phyloP scores from a whole-genome alignment of 2,113 vertebrate genomes.

The Thalassoma bifasciatum region DNA sequence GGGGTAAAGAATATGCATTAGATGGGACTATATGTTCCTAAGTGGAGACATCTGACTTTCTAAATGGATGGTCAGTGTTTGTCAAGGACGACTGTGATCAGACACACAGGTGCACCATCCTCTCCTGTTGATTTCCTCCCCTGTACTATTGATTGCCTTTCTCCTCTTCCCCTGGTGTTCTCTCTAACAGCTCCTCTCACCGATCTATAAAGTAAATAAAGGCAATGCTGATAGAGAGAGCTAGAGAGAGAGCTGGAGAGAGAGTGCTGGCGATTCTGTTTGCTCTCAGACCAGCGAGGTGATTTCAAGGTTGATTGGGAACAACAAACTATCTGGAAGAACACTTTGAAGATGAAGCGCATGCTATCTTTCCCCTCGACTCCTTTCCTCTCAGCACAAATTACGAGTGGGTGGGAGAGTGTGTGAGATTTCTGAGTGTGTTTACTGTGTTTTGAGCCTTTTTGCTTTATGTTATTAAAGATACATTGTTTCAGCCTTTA shows the following conservation, averaged over 20 bases:
- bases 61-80: conserved; percentile 51
- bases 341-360: conserved; percentile 61
- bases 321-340: conserved; percentile 74
- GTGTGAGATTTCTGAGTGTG: not conserved
- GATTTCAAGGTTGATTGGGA: conserved; percentile 84
- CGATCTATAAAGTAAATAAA: conserved; percentile 81
- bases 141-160: conserved; percentile 76
- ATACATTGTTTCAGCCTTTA: conserved; percentile 28
- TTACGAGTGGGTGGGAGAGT: conserved; percentile 6
- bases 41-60: conserved; percentile 34
- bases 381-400: conserved; percentile 27
- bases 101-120: conserved; percentile 30
- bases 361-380: conserved; percentile 38
- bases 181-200: conserved; percentile 72
- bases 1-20: not conserved
- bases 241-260: conserved; percentile 15
- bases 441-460: conserved; percentile 9
- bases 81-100: conserved; percentile 58
- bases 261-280: conserved; percentile 51
- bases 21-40: conserved; percentile 2
- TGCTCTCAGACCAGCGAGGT: conserved; percentile 67
- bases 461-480: conserved; percentile 26
- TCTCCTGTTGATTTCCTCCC: conserved; percentile 71
- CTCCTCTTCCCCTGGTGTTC: conserved; percentile 69
- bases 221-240: conserved; percentile 58